phyloP scores from a whole-genome alignment of 2,797 vertebrate species.

The Morelia viridis region DNA sequence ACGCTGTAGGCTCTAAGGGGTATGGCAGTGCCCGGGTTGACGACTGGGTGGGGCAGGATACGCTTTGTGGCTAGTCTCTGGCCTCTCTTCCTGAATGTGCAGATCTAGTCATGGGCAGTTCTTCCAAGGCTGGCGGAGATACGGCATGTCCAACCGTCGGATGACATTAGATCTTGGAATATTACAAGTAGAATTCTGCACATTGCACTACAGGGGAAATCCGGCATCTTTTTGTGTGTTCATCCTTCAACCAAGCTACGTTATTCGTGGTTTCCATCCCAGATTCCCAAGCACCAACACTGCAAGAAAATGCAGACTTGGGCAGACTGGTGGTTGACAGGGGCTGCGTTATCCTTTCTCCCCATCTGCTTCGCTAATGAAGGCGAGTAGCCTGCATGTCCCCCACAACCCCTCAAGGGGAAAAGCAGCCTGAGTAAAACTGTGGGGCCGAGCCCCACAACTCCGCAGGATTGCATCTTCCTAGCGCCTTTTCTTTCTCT shows the following conservation, averaged over 20 bases:
- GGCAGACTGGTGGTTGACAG: not conserved
- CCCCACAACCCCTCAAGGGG: not conserved
- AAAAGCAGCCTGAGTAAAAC: not conserved
- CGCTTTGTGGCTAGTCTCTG: not conserved
- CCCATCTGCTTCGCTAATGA: not conserved
- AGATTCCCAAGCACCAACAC: not conserved
- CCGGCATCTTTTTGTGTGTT: not conserved
- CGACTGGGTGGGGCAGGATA: too few species aligned
- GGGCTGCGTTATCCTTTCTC: not conserved
- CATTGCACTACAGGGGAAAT: not conserved
- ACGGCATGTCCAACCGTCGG: not conserved
- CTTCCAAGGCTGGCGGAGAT: not conserved
- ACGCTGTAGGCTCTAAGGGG: not conserved
- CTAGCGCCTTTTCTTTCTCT: not conserved
- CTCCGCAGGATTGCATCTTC: not conserved
- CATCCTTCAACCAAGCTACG: not conserved
- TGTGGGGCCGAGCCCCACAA: not conserved
- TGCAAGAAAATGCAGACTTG: not conserved
- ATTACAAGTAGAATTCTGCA: not conserved
- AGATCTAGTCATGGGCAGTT: not conserved
- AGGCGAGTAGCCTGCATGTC: not conserved
- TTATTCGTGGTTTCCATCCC: not conserved
- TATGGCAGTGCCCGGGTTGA: not conserved
- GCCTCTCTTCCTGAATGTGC: not conserved
- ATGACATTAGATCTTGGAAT: too few species aligned